Conservation (phyloP, 2,888 invertebrate genomes). For the Netelia fuscicornis region DNA sequence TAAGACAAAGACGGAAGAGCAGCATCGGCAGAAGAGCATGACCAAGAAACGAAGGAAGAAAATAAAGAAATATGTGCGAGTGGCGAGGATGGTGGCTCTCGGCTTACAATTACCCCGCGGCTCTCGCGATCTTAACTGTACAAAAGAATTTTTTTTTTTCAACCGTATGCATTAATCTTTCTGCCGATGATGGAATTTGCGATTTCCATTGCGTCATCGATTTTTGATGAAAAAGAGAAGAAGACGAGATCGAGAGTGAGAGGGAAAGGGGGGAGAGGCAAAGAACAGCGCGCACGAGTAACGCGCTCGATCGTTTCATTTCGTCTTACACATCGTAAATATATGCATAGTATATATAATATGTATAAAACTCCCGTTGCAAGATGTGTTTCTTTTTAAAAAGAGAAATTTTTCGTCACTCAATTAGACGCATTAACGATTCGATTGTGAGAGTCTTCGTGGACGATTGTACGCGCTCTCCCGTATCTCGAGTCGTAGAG, state of each 20-base stretch:
- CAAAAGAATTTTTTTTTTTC: constrained; percentile 30
- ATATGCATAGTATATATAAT: constrained; percentile 48
- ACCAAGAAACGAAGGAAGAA: constrained; percentile 11
- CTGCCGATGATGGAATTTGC: constrained; percentile 39
- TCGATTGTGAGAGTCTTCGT: constrained; percentile 38
- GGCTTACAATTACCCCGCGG: neutral
- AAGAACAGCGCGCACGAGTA: constrained; percentile 13
- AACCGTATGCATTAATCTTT: neutral
- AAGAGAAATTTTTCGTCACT: constrained; percentile 1
- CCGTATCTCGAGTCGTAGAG: neutral
- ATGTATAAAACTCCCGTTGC: constrained; percentile 40
- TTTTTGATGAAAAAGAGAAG: constrained; percentile 18
- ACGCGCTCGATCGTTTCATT: constrained; percentile 20
- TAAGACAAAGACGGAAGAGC: constrained; percentile 28
- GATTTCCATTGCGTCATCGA: constrained; percentile 16
- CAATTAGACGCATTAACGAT: constrained; percentile 23
- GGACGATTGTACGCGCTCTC: constrained; percentile 19
- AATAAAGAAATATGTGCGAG: constrained; percentile 12
- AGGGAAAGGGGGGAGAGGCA: neutral
- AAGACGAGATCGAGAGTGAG: constrained; percentile 2
- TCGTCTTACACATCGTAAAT: constrained; percentile 30
- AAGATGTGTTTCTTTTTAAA: neutral
- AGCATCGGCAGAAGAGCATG: constrained; percentile 35
- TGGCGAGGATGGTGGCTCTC: neutral
- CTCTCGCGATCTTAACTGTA: constrained; percentile 55